Evolutionary conservation across 2,888 invertebrate genomes (phyloP).

Genomic region (Cryptus viduatorius): DNA sequence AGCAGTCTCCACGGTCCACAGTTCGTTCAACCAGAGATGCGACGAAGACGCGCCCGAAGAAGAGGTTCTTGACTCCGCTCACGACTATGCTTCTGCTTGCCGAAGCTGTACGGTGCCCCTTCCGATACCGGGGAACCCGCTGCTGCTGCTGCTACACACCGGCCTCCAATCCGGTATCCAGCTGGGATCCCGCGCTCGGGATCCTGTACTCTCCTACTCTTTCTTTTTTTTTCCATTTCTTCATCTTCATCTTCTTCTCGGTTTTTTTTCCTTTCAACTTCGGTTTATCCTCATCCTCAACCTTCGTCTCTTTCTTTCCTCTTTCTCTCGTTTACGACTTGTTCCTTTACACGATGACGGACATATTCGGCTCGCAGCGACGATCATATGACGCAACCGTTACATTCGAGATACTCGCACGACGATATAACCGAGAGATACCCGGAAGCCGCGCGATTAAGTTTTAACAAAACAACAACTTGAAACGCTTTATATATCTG

Average conservation of each 20-base stretch:
- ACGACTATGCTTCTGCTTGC: constrained; percentile 26
- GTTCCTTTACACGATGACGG: constrained; percentile 23
- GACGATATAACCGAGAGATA: not conserved
- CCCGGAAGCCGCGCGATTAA: constrained; percentile 23
- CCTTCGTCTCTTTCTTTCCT: not conserved
- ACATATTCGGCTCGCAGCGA: constrained; percentile 33
- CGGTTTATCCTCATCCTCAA: constrained; percentile 30
- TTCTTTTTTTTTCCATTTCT: not conserved
- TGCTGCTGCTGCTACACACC: not conserved
- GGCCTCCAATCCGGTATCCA: constrained; percentile 58
- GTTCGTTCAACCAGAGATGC: constrained; percentile 79
- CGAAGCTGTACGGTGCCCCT: constrained; percentile 7
- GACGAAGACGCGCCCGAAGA: constrained; percentile 73
- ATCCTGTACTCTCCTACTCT: constrained; percentile 27
- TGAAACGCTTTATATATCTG: not conserved
- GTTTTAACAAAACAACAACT: constrained; percentile 17
- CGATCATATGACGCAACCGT: constrained; percentile 53
- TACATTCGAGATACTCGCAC: constrained; percentile 18
- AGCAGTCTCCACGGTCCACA: constrained; percentile 75
- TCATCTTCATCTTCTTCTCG: constrained; percentile 19
- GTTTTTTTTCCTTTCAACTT: not conserved
- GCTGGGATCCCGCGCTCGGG: constrained; percentile 31
- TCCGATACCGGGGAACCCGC: constrained; percentile 14
- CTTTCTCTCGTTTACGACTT: not conserved
- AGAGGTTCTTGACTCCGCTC: constrained; percentile 76